phyloP scores from a whole-genome alignment of 1,140 invertebrate genomes.

The Drosophila subobscura region DNA sequence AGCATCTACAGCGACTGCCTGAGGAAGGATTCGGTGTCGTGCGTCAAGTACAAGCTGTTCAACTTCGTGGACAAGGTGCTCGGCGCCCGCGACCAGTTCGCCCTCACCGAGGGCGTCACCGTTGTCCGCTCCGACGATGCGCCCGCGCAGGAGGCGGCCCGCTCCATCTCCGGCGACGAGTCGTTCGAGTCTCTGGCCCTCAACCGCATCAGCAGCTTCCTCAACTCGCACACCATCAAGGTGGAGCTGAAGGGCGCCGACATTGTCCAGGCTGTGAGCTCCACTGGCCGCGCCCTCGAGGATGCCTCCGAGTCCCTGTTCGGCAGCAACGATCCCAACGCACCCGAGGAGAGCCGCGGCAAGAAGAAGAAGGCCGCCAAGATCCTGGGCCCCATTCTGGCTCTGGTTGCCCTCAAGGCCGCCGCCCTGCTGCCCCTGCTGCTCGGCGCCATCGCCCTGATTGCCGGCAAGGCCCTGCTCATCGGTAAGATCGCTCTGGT shows the following conservation, averaged over 20 bases:
- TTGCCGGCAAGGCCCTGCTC: slow-evolving; percentile 92
- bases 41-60: slow-evolving; percentile 93
- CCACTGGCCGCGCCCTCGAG: slow-evolving; percentile 90
- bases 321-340: slow-evolving; percentile 84
- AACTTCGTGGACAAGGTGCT: slow-evolving; percentile 92
- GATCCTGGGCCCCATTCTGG: slow-evolving; percentile 90
- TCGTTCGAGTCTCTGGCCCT: slow-evolving; percentile 88
- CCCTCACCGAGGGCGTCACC: slow-evolving; percentile 91
- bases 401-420: slow-evolving; percentile 90
- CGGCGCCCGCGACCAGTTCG: slow-evolving; percentile 90
- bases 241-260: slow-evolving; percentile 93
- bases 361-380: slow-evolving; percentile 93
- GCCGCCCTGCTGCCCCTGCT: slow-evolving; percentile 90
- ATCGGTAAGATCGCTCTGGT: slow-evolving; percentile 93
- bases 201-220: slow-evolving; percentile 88
- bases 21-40: slow-evolving; percentile 91
- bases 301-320: slow-evolving; percentile 88
- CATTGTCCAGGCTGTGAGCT: slow-evolving; percentile 90
- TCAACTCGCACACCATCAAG: slow-evolving; percentile 91
- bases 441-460: slow-evolving; percentile 90
- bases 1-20: slow-evolving; percentile 90
- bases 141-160: slow-evolving; percentile 87
- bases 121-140: slow-evolving; percentile 89
- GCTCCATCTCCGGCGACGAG: slow-evolving; percentile 86
- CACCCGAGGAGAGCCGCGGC: slow-evolving; percentile 87